Evolutionary conservation across 2,113 vertebrate species (phyloP).

Genomic region (Recurvirostra avosetta): DNA sequence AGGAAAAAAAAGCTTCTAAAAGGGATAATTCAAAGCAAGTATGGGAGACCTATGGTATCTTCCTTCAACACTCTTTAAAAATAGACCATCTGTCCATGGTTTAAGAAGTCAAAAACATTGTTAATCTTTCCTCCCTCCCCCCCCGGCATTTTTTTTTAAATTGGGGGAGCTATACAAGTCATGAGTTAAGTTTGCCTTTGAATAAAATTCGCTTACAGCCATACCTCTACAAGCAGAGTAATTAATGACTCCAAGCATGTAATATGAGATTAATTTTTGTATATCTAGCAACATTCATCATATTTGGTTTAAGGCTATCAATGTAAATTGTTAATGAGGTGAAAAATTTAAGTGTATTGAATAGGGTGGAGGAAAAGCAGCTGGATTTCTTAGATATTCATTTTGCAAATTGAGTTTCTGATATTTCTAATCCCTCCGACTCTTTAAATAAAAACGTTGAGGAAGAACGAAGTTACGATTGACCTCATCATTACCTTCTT

Average conservation of each 20-base stretch:
- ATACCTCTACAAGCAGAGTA: conserved; percentile 47
- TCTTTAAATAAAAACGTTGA: conserved; percentile 45
- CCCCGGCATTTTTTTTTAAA: not conserved
- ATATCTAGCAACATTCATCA: conserved; percentile 65
- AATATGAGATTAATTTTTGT: conserved; percentile 70
- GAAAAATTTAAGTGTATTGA: conserved; percentile 49
- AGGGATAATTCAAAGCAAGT: not conserved
- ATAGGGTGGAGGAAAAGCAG: conserved; percentile 26
- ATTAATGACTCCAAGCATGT: conserved; percentile 55
- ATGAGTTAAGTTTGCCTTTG: conserved; percentile 38
- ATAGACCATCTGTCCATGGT: not conserved
- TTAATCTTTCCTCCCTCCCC: not conserved
- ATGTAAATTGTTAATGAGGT: conserved; percentile 69
- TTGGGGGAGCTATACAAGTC: not conserved
- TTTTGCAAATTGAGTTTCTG: conserved; percentile 59
- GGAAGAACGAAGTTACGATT: not conserved
- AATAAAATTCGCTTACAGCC: conserved; percentile 32
- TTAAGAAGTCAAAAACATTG: not conserved
- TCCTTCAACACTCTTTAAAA: not conserved
- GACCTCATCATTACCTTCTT: conserved; percentile 5
- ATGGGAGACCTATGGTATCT: not conserved
- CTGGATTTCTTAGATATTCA: conserved; percentile 58
- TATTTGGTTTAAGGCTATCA: conserved; percentile 67
- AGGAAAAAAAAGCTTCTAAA: not conserved
- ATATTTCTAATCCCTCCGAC: conserved; percentile 54